phyloP scores from a whole-genome alignment of 2,113 vertebrate species.

The Donacobius atricapilla region DNA sequence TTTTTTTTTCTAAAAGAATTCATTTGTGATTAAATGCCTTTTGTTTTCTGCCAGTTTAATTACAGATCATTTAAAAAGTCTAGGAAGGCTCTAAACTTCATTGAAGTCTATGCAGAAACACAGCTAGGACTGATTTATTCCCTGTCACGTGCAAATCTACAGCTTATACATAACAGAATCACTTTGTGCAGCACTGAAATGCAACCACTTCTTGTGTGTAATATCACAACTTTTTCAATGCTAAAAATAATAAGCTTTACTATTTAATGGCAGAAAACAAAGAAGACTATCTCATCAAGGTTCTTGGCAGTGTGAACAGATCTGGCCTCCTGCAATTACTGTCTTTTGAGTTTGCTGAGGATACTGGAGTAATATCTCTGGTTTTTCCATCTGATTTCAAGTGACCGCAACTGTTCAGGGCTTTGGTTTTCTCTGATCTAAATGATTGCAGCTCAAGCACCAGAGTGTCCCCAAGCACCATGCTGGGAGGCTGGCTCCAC shows the following conservation, averaged over 20 bases:
- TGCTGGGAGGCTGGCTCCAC: constrained; percentile 64
- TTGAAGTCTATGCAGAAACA: background rate
- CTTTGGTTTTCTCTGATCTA: constrained; percentile 66
- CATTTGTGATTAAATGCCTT: background rate
- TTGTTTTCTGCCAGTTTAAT: constrained; percentile 20
- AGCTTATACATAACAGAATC: background rate
- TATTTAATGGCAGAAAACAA: constrained; percentile 45
- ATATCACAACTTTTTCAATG: background rate
- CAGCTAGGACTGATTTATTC: background rate
- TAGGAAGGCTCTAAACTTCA: background rate
- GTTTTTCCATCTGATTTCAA: constrained; percentile 58
- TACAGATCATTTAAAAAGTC: background rate
- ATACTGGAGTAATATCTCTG: constrained; percentile 12
- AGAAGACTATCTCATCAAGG: constrained; percentile 21
- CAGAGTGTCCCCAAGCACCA: constrained; percentile 64
- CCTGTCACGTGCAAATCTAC: background rate
- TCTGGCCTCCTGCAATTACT: constrained; percentile 26
- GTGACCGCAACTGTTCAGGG: constrained; percentile 55
- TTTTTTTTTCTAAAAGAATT: background rate
- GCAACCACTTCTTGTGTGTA: background rate
- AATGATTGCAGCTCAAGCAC: constrained; percentile 56
- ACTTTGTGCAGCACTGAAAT: background rate
- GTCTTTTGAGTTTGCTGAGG: constrained; percentile 30
- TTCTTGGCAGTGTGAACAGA: constrained; percentile 33
- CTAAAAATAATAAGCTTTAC: background rate